Base-by-base conservation (phyloP, 2,113 vertebrate species). In the Atlantisia rogersi region DNA sequence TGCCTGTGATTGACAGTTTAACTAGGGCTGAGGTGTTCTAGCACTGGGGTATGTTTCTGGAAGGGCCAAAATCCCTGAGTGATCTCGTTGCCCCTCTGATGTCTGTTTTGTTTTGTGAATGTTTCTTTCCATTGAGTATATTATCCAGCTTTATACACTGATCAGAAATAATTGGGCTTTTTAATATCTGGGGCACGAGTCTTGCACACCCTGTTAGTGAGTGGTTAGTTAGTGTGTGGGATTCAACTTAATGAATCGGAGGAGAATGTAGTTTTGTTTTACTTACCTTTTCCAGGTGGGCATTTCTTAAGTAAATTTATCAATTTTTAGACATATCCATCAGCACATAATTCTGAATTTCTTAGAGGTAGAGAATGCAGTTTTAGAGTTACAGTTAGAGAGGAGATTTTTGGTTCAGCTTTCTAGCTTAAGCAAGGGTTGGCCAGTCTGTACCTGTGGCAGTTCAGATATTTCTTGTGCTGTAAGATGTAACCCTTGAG, bases 141-240 rank as follows among this genome's bases (percentile, higher is more conserved):
- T 40, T 85, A 32, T 52, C 60, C 48, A 42, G 50, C 31, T 76
- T 76, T 77, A 24, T 67, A 12, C 8, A 11, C 20, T 10, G 48
- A 12, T 88, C 32, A 67, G 60, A 78, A 83, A 46, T 83, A 83
- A 74, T 24, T 37, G 31, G 22, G 7, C 64, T 76, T 71, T 93
- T 63, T 60, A 63, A 80, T 87, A 81, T 93, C 55, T 31, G 56
- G 46, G 52, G 9, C 71, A 48, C 60, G 39, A 32, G 16, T 64
- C 48, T 84, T 68, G 11, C 24, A 5, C 59, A 82, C 78, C 18
- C 44, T 85, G 32, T 56, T 71, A 37, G n/a, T 70, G 55, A 32
- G 48, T 65, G 42, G 53, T 82, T 80, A 58, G 53, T 82, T 80
- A 53, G 24, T 39, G 14, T 3, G 1, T 0, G 0, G 26, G 22